Conservation (phyloP, 1,140 invertebrate genomes). For the Drosophila triauraria region DNA sequence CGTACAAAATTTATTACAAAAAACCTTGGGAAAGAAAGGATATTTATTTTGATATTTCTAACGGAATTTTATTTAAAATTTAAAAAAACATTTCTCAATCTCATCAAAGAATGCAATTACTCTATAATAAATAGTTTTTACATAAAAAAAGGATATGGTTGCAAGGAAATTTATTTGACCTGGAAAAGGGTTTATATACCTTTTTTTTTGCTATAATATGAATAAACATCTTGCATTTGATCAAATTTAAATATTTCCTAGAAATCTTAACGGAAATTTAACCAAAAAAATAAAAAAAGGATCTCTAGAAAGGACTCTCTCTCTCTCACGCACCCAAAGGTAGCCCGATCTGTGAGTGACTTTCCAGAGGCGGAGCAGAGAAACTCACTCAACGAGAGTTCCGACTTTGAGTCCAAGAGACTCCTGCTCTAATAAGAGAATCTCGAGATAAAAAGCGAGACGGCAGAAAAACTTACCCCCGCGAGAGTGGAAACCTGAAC, state of each 20-base stretch:
- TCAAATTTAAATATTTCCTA: constrained; percentile 40
- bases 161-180: constrained; percentile 3
- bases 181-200: constrained; percentile 5
- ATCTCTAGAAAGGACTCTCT: not conserved
- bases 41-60: no score
- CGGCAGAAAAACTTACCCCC: constrained; percentile 62
- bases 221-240: constrained; percentile 21
- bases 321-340: constrained; percentile 15
- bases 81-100: no score
- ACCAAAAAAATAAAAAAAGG: constrained; percentile 34
- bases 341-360: constrained; percentile 21
- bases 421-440: constrained; percentile 16
- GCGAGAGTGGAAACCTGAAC: constrained; percentile 2
- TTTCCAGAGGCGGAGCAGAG: constrained; percentile 57
- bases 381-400: constrained; percentile 43
- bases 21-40: no score
- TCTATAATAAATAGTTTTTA: not conserved
- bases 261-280: constrained; percentile 62
- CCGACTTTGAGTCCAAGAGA: constrained; percentile 1
- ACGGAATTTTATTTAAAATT: no score
- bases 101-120: not conserved
- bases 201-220: constrained; percentile 17
- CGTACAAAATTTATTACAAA: no score
- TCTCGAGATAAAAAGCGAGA: constrained; percentile 26
- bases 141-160: not conserved